Evolutionary conservation across 2,797 vertebrate species (phyloP), one percentile per base, ranked within the genome.

Genomic region (Platalea minor): DNA sequence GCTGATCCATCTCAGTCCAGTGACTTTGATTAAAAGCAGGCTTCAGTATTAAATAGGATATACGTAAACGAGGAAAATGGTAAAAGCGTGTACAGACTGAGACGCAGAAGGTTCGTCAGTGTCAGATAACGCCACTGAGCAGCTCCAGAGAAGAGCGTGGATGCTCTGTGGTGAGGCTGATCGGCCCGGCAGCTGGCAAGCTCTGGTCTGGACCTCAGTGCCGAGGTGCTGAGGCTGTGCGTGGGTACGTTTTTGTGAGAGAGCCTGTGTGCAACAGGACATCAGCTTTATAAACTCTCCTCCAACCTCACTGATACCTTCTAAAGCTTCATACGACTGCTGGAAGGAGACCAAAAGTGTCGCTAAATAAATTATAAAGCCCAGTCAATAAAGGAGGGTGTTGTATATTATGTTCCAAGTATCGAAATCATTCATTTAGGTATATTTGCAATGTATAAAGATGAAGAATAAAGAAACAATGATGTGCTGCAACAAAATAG

Each of bases 391-490:
- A 85, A 92, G 89, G 43, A 84, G 76, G 50, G 86, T 81, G 70
- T 53, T 88, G 10, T 53, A 74, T 54, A 39, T 89, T 69, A 85
- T 81, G 89, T 93, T 90, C 81, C 84, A 84, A 75, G 61, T 45
- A 84, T 56, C 73, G 59, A 76, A 76, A 75, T 65, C 28, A 81
- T 85, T 51, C 9, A 68, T 85, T 92, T 70, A 7, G 8, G 54
- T 64, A 28, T 33, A n/a, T 83, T 94, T 88, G 48, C 85, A 61
- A 46, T 12, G 61, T n/a, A 28, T 63, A 54, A 92, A 91, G 79
- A 59, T 48, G 78, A 91, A 95, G 64, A 89, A 84, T 75, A 92
- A 89, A 90, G 79, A 80, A 93, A 89, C 59, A 91, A 73, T 6
- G 33, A 70, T 6, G 33, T 35, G 16, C 81, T 92, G 65, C 64